phyloP scores from a whole-genome alignment of 1,140 invertebrate genomes.

The Calycopis cecrops region DNA sequence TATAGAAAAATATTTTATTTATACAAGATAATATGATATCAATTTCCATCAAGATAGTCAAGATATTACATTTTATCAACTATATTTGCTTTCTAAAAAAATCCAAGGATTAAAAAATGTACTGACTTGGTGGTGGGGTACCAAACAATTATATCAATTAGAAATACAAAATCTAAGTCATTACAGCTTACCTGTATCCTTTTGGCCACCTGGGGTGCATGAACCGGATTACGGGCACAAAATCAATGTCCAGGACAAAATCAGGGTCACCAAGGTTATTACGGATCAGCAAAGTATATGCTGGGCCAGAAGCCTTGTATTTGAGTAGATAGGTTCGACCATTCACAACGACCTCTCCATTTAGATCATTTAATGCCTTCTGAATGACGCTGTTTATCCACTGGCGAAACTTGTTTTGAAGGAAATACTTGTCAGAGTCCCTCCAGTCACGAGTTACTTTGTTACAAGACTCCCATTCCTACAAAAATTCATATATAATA shows the following conservation, averaged over 20 bases:
- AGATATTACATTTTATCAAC: too few relatives aligned
- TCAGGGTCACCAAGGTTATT: slow-evolving; percentile 24
- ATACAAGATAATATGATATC: too few relatives aligned
- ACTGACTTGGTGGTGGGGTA: too few relatives aligned
- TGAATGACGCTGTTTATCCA: slow-evolving; percentile 63
- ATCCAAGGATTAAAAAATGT: too few relatives aligned
- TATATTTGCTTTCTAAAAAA: too few relatives aligned
- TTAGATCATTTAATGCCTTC: slow-evolving; percentile 39
- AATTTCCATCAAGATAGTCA: too few relatives aligned
- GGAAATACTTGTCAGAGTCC: slow-evolving; percentile 45
- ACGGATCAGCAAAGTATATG: slow-evolving; percentile 60
- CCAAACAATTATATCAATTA: too few relatives aligned
- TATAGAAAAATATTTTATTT: too few relatives aligned
- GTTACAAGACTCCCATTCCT: slow-evolving; percentile 51
- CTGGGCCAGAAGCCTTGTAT: slow-evolving; percentile 62
- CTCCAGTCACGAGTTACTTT: slow-evolving; percentile 53
- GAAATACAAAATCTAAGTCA: too few relatives aligned
- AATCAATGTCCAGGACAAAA: slow-evolving; percentile 57
- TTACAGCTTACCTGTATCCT: slow-evolving; percentile 47
- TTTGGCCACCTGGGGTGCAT: slow-evolving; percentile 38
- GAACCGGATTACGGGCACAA: slow-evolving; percentile 70
- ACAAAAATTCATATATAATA: background rate
- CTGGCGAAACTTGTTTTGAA: slow-evolving; percentile 60
- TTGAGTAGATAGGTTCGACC: slow-evolving; percentile 44
- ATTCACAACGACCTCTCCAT: slow-evolving; percentile 35